phyloP scores from a whole-genome alignment of 2,888 invertebrate species.

The Melinaea menophilus region DNA sequence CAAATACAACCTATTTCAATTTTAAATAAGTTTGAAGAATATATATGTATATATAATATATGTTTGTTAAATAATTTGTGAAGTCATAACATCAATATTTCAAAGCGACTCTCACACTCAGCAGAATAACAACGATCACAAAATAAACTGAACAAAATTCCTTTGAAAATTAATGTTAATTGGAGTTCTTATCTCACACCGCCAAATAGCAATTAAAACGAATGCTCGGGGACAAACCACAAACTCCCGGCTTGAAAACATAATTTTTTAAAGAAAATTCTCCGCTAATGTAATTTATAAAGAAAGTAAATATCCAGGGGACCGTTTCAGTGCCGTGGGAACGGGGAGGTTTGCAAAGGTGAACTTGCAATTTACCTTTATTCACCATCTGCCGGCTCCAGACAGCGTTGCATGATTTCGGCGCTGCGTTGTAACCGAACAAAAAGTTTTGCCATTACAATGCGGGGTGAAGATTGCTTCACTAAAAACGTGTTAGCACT shows the following conservation, averaged over 20 bases:
- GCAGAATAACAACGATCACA: neutral
- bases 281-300: constrained; percentile 11
- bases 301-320: constrained; percentile 25
- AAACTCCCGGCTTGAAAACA: constrained; percentile 1
- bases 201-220: constrained; percentile 15
- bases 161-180: constrained; percentile 12
- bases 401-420: constrained; percentile 47
- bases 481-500: constrained; percentile 24
- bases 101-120: neutral
- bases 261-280: constrained; percentile 6
- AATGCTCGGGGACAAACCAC: constrained; percentile 49
- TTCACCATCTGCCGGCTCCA: constrained; percentile 47
- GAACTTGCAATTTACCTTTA: constrained; percentile 58
- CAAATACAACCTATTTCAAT: too few species aligned
- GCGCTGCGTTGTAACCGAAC: constrained; percentile 42
- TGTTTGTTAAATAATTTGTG: too few species aligned
- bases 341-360: constrained; percentile 47
- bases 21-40: too few species aligned
- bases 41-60: too few species aligned
- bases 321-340: constrained; percentile 49
- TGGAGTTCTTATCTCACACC: constrained; percentile 15
- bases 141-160: constrained; percentile 5
- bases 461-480: constrained; percentile 37
- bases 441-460: constrained; percentile 46
- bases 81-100: too few species aligned